Evolutionary conservation across 2,113 vertebrate species (phyloP), one percentile per base, ranked within the genome.

Genomic region (Pristiophorus japonicus): DNA sequence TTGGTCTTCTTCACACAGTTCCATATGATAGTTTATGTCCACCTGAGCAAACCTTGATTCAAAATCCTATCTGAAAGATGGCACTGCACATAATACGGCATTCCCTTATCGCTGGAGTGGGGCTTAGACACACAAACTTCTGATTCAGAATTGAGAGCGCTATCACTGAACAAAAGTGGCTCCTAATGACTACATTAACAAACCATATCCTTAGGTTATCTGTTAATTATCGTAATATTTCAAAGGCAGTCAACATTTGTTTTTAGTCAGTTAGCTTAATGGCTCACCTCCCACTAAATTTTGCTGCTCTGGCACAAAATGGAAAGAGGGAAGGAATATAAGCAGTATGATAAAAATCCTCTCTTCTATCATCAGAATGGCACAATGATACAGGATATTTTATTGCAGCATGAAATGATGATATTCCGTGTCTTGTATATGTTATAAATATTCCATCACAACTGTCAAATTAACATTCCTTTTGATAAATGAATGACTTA

Each of bases 401-500:
- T 38, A 63, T 22, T 63, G 27, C 34, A 63, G 88, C 34, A 63
- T 62, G n/a, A 63, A 38, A 92, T 63, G 16, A 7, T 20, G 14
- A 38, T 18, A 63, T 38, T 92, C 51, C 12, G 34, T 92, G 88
- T 22, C n/a, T 63, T 65, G 34, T 38, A 81, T 81, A 92, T 62
- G 16, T 18, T 92, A 8, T 63, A 92, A 92, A 22, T 92, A 92
- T 59, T 92, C 18, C 18, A 65, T 92, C 59, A 65, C 1, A 92
- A 63, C 55, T 63, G 59, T 62, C 16, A 92, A 92, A 22, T 65
- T 92, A 92, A 42, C 59, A 92, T 63, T 30, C 30, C 47, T 59
- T 90, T 90, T 38, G 34, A 92, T 92, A 38, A 92, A 92, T 92
- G 59, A 92, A 92, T 92, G 30, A 62, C 59, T 92, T 63, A n/a